phyloP scores from a whole-genome alignment of 2,113 vertebrate species.

The Paralichthys olivaceus region DNA sequence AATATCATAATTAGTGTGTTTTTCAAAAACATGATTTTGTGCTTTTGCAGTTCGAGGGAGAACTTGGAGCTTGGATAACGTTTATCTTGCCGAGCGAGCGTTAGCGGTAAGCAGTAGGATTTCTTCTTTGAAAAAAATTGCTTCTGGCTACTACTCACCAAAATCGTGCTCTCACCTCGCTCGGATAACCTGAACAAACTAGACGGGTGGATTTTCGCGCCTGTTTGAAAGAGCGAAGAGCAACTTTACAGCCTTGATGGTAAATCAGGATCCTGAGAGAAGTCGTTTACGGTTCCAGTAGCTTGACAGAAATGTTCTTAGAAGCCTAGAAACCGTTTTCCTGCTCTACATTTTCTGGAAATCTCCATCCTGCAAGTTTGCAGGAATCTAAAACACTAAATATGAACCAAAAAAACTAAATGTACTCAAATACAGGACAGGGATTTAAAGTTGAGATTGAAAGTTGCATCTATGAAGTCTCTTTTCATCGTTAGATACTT shows the following conservation, averaged over 20 bases:
- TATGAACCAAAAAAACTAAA: too few relatives aligned
- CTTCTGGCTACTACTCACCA: background rate
- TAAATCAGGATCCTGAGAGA: too few relatives aligned
- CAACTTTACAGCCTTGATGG: background rate
- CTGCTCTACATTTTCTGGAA: too few relatives aligned
- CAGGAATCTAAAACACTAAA: too few relatives aligned
- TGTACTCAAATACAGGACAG: too few relatives aligned
- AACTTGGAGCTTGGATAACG: slow-evolving; percentile 1
- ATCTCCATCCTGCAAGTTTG: too few relatives aligned
- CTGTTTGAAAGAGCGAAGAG: background rate
- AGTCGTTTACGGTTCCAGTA: too few relatives aligned
- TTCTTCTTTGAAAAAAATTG: background rate
- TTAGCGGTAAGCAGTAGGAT: slow-evolving; percentile 7
- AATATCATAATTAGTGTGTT: too few relatives aligned
- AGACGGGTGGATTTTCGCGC: background rate
- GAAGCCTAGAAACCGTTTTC: too few relatives aligned
- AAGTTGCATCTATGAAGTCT: too few relatives aligned
- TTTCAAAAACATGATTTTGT: background rate
- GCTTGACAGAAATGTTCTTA: too few relatives aligned
- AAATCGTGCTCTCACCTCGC: background rate
- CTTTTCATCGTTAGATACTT: background rate
- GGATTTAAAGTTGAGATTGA: too few relatives aligned
- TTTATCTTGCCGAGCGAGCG: background rate
- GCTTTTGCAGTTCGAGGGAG: background rate
- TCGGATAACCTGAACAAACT: background rate